Evolutionary conservation across 2,113 vertebrate species (phyloP).

Genomic region (Nycticryphes semicollaris): DNA sequence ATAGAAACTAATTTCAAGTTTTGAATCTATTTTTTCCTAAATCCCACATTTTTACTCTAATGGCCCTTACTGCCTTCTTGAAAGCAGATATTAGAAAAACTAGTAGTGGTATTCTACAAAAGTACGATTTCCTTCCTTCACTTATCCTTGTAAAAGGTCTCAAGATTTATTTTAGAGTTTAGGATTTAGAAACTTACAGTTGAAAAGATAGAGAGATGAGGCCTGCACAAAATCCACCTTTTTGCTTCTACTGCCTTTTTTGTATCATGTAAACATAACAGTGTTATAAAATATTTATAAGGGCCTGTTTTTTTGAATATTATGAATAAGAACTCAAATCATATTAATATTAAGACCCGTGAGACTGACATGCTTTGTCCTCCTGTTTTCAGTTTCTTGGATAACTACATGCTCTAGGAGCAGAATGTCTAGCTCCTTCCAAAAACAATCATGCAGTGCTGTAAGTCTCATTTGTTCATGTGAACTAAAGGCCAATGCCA

Average conservation of each 20-base stretch:
- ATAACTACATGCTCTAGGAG: background rate
- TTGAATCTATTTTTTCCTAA: background rate
- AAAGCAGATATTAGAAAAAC: background rate
- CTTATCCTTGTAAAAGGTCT: background rate
- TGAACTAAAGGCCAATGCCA: background rate
- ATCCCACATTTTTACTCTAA: background rate
- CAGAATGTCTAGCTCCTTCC: background rate
- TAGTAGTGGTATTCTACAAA: background rate
- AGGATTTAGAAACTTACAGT: background rate
- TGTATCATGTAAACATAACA: background rate
- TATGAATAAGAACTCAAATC: background rate
- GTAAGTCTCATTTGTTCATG: background rate
- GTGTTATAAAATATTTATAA: background rate
- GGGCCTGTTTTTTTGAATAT: background rate
- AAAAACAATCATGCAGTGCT: background rate
- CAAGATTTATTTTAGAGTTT: background rate
- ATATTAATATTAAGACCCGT: background rate
- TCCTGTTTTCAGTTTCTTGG: background rate
- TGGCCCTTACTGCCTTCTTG: background rate
- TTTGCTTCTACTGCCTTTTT: background rate
- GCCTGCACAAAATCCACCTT: accelerated
- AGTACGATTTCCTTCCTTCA: background rate
- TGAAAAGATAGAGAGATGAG: background rate
- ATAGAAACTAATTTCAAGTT: background rate
- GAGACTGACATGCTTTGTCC: background rate